A percentile compares a stretch with the other conserved stretches of the same genome.
These are phyloP conservation scores for Halictus ligatus DNA, from an alignment of 2,888 invertebrate genomes.

Conservation along the genomic window DNA sequence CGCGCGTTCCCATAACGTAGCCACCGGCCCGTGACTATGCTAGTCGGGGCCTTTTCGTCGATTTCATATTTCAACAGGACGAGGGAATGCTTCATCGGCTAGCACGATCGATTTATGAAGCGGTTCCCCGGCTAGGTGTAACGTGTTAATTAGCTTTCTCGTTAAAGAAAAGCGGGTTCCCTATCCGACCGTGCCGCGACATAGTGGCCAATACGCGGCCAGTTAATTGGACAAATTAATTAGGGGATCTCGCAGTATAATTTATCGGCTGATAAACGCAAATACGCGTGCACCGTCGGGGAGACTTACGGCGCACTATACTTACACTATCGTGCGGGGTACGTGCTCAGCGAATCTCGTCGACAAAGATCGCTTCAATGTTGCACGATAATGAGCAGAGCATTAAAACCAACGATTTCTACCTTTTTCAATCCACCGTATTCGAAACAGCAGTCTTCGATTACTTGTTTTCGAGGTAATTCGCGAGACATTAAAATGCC, in stretches of 20 bases:
- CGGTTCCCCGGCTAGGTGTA: not conserved
- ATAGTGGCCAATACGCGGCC: slow-evolving; percentile 19
- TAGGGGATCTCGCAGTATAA: slow-evolving; percentile 29
- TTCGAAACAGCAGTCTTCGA: not conserved
- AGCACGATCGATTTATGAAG: not conserved
- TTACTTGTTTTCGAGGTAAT: not conserved
- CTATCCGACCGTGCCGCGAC: slow-evolving; percentile 11
- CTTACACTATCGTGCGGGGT: slow-evolving; percentile 2
- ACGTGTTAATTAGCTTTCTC: slow-evolving; percentile 41
- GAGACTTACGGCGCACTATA: slow-evolving; percentile 10
- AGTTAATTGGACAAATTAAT: slow-evolving; percentile 60
- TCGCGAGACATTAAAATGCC: not conserved
- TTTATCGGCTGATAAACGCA: slow-evolving; percentile 45
- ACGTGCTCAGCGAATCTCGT: not conserved
- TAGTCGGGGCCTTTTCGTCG: not conserved
- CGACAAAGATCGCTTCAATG: not conserved
- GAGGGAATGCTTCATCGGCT: not conserved
- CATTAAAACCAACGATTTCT: not conserved
- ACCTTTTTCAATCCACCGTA: not conserved
- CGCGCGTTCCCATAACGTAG: not conserved
- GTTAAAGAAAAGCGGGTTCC: slow-evolving; percentile 23
- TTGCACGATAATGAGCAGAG: not conserved
- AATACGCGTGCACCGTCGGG: slow-evolving; percentile 20
- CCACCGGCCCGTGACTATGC: not conserved
- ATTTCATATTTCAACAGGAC: not conserved